Evolutionary conservation across 2,113 vertebrate genomes (phyloP), one percentile per base, ranked within the genome.

Genomic region (Triplophysa dalaica): DNA sequence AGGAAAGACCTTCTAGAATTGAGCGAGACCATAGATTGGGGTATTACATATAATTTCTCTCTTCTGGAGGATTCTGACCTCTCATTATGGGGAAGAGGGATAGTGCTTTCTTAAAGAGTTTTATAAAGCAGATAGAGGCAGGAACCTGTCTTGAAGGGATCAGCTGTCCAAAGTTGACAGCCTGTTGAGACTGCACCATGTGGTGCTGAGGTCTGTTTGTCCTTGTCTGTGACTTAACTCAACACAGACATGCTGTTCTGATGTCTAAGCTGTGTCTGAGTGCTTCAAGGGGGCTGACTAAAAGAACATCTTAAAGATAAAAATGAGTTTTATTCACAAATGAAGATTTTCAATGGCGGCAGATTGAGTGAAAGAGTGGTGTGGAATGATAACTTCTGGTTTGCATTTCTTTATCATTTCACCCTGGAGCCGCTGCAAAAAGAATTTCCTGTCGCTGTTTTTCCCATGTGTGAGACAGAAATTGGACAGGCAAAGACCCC

Each of bases 401-500:
- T 92, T 89, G 89, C 81, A 90, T 92, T 92, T 88, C 88, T 90
- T 87, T 91, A 92, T 92, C 89, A 86, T 92, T 92, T 92, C 88
- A 90, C 89, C 92, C 92, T 89, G 87, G 87, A 93, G 90, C 92
- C 87, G 89, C 88, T 67, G 81, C 78, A 70, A 91, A 82, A 89
- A 85, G 92, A 92, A 94, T 92, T 93, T 93, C 91, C 92, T 93
- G 92, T 91, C 91, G 88, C 87, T 89, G 88, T 91, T 90, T 83
- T 86, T 88, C 70, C 88, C 92, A 93, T 93, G 90, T 92, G 93
- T 91, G 89, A 91, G 89, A 90, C 91, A 92, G 91, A 77, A 84
- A 82, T 88, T 88, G 87, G 85, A 93, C 79, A 78, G 85, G 81
- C 86, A 88, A 86, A 82, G 85, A 89, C 61, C 43, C n/a, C 12